Evolutionary conservation across 2,113 vertebrate species (phyloP), one percentile per base, ranked within the genome.

Genomic region (Ramphastos sulfuratus): DNA sequence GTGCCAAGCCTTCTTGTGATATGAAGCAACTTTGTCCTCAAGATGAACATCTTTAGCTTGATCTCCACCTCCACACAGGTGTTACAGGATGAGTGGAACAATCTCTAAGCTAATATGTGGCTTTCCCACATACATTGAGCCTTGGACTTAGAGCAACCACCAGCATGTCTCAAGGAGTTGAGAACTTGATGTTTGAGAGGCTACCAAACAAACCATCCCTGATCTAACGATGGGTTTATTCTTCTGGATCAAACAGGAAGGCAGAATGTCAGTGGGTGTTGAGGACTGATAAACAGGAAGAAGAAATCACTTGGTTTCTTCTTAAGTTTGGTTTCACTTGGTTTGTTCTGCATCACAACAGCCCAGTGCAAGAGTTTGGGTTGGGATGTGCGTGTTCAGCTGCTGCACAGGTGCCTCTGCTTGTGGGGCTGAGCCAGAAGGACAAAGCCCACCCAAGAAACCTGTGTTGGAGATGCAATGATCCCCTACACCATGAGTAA

Each of bases 101-200:
- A 23, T 5, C 46, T 46, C 33, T 2, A 9, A 28, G 19, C 21
- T 9, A 8, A 13, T 0, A 5, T 4, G 1, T 1, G n/a, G 24
- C 64, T 54, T 14, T 55, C 17, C 8, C 35, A 18, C 2, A 69
- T 69, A 28, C 19, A 10, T 19, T 5, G 46, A 28, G 60, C 6
- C 31, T 9, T 7, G 14, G 60, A 19, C 25, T 7, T 33, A 9
- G 17, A 37, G 63, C 44, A 10, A 74, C 55, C n/a, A 7, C 10
- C 81, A 54, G 60, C 70, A 8, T 4, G 25, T 25, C 67, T 54
- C 65, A 20, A 5, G 3, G 60, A 25, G 60, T 83, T 20, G 23
- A 23, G 11, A 56, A 24, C 10, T 19, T 8, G 1, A 1, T 4
- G 7, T 28, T 9, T 58, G 69, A 77, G 56, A 3, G 9, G 3